Base-by-base conservation (phyloP, 2,797 vertebrate species). In the Todus mexicanus region DNA sequence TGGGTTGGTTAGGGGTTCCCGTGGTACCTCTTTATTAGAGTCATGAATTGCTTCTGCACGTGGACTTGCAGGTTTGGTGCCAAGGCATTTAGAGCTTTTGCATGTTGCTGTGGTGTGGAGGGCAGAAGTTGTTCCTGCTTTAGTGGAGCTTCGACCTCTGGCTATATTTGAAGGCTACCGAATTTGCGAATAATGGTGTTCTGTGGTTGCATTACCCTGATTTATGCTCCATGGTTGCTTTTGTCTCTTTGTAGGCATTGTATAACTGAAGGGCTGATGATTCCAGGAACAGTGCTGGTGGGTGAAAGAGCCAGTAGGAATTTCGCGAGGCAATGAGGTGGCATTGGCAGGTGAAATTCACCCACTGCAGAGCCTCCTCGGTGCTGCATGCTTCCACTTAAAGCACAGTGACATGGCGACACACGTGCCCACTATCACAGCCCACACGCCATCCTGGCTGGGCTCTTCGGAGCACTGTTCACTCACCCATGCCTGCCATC, bases 311-410 rank as follows among this genome's bases (percentile, higher is more conserved):
- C 38, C 66, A 93, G 71, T 51, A 93, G 86, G 60, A 42, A 51
- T 76, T 70, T 26, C 78, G 63, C 51, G n/a, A 92, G 71, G 77
- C 84, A 89, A 38, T 60, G 84, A 92, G 48, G 71, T 93, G 74
- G 74, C 89, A 84, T 45, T 68, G 73, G 79, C 81, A 94, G 95
- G 94, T 92, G 93, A 90, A 84, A 79, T 29, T 76, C 90, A 42
- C 81, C 87, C 93, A 48, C 64, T 16, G 89, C 81, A 71, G 68
- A 87, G 60, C 71, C 68, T 89, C 43, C 84, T 80, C 0, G 0
- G 76, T 68, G 53, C 54, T 26, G 53, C 54, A 70, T 0, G 5
- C 80, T 88, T 47, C 43, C 23, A 15, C 78, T 27, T 11, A 25
- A 42, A 33, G 51, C 74, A 29, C 3, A 18, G 77, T 0, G 7